These are phyloP conservation scores for Saguinus midas DNA, from an alignment of 2,113 vertebrate genomes.

Conservation along the genomic window DNA sequence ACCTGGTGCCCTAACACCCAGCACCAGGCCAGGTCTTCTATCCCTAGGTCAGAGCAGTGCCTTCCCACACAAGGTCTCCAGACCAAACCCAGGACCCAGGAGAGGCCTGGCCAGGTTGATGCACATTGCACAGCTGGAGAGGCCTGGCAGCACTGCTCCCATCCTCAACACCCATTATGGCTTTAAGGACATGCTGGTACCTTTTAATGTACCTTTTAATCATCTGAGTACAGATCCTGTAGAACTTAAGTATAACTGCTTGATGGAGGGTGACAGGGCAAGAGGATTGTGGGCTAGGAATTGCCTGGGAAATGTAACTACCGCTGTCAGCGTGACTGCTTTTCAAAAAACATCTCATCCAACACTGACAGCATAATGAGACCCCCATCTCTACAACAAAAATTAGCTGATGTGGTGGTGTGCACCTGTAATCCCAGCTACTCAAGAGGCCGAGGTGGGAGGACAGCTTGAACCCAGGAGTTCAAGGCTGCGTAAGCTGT, in stretches of 20 bases:
- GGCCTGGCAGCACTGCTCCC: neutral
- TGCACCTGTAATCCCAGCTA: too few species aligned
- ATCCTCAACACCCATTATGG: neutral
- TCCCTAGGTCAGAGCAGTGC: neutral
- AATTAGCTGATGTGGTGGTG: too few species aligned
- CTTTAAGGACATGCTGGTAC: neutral
- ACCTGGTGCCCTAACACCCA: neutral
- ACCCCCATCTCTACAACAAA: too few species aligned
- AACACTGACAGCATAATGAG: neutral
- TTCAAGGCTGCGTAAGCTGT: too few species aligned
- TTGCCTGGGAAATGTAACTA: neutral
- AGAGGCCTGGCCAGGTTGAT: neutral
- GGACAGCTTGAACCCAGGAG: too few species aligned
- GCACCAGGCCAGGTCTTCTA: neutral
- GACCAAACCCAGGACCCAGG: neutral
- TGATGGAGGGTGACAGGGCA: neutral
- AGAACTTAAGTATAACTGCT: neutral
- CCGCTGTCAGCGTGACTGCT: neutral
- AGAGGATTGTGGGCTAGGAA: neutral
- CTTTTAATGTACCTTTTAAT: neutral
- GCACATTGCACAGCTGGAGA: neutral
- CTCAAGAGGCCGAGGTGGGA: too few species aligned
- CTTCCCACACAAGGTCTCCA: neutral
- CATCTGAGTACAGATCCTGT: neutral
- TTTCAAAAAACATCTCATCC: neutral